Evolutionary conservation across 2,888 invertebrate species (phyloP).

Genomic region (Ormia ochracea): DNA sequence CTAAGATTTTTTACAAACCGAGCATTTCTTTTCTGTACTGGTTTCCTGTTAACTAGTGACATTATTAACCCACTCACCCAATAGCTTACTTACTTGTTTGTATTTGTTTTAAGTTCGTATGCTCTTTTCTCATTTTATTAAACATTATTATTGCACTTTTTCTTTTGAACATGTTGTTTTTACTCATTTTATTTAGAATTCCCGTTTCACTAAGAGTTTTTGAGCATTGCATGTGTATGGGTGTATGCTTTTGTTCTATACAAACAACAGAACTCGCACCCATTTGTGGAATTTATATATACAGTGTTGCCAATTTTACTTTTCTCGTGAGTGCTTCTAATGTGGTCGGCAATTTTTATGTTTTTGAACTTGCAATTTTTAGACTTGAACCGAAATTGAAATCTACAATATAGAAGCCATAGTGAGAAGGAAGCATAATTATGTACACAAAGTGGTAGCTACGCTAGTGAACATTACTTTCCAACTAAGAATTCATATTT

Average conservation of each 20-base stretch:
- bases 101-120: not conserved
- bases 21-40: not conserved
- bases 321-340: too few relatives aligned
- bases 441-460: too few relatives aligned
- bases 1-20: too few relatives aligned
- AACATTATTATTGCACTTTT: not conserved
- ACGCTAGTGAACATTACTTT: too few relatives aligned
- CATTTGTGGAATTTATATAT: not conserved
- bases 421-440: too few relatives aligned
- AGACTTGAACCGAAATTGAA: too few relatives aligned
- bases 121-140: slow-evolving; percentile 3
- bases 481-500: too few relatives aligned
- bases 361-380: too few relatives aligned
- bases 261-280: not conserved
- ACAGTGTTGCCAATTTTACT: not conserved
- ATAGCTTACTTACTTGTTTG: slow-evolving; percentile 34
- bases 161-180: not conserved
- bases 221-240: not conserved
- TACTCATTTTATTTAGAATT: slow-evolving; percentile 35
- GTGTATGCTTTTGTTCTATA: not conserved
- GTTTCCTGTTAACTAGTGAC: not conserved
- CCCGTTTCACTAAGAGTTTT: slow-evolving; percentile 35
- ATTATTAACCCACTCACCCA: slow-evolving; percentile 52
- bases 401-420: too few relatives aligned
- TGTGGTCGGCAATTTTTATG: too few relatives aligned